Evolutionary conservation across 2,113 vertebrate species (phyloP).

Genomic region (Gobiocypris rarus): DNA sequence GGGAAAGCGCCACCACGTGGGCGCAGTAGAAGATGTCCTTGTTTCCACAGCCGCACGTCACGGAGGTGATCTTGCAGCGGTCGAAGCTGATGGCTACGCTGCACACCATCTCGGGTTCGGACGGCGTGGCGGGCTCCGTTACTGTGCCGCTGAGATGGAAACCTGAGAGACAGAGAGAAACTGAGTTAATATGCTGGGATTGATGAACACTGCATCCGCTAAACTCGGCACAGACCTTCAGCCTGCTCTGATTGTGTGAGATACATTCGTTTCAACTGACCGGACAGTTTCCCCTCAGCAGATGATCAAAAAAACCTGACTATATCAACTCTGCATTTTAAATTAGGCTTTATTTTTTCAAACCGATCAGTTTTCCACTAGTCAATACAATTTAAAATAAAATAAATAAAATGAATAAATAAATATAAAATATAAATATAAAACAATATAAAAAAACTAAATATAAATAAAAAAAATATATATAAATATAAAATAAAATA

Average conservation of each 20-base stretch:
- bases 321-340: neutral
- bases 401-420: neutral
- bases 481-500: too few relatives aligned
- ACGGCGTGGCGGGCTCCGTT: slow-evolving; percentile 91
- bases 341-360: neutral
- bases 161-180: slow-evolving; percentile 74
- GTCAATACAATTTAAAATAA: neutral
- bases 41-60: slow-evolving; percentile 98
- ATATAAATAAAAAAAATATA: too few relatives aligned
- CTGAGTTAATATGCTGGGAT: neutral
- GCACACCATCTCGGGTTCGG: slow-evolving; percentile 93
- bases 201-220: neutral
- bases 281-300: neutral
- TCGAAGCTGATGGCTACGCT: slow-evolving; percentile 99
- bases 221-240: neutral
- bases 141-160: slow-evolving; percentile 98
- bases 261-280: too few relatives aligned
- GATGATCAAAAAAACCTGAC: neutral
- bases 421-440: neutral
- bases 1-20: slow-evolving; percentile 95
- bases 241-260: neutral
- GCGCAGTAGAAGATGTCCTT: slow-evolving; percentile 99
- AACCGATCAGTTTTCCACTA: neutral
- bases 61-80: slow-evolving; percentile 99
- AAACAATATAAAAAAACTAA: neutral